These are phyloP conservation scores for Gadopsis bispinosus DNA, from an alignment of 2,797 vertebrate genomes.

Conservation along the genomic window DNA sequence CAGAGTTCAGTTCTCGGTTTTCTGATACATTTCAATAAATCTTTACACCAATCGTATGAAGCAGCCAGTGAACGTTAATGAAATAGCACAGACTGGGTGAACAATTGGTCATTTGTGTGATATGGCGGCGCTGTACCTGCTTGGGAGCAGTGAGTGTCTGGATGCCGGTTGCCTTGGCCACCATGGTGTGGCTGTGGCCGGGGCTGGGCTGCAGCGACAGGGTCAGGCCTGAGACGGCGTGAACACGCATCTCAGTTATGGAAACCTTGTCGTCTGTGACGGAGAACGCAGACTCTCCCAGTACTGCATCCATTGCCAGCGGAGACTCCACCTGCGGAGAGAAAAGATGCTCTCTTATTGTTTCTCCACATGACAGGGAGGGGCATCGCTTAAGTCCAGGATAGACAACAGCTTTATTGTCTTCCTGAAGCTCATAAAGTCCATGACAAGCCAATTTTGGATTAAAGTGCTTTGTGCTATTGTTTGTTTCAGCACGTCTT, in stretches of 20 bases:
- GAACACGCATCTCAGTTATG: slow-evolving; percentile 92
- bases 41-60: background rate
- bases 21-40: background rate
- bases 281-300: slow-evolving; percentile 91
- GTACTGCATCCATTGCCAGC: slow-evolving; percentile 89
- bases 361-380: slow-evolving; percentile 40
- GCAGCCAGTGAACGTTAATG: background rate
- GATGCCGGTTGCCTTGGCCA: slow-evolving; percentile 91
- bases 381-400: slow-evolving; percentile 29
- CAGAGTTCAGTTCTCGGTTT: background rate
- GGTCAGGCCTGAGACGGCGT: slow-evolving; percentile 91
- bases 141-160: slow-evolving; percentile 92
- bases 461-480: slow-evolving; percentile 59
- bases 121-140: slow-evolving; percentile 86
- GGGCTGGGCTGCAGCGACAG: slow-evolving; percentile 94
- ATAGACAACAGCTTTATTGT: slow-evolving; percentile 73
- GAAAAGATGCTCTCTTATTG: slow-evolving; percentile 54
- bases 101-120: background rate
- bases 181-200: slow-evolving; percentile 96
- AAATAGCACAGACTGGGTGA: background rate
- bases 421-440: slow-evolving; percentile 65
- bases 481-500: slow-evolving; percentile 47
- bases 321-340: slow-evolving; percentile 94
- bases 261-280: slow-evolving; percentile 97
- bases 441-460: slow-evolving; percentile 67